Base-by-base conservation (phyloP, 2,113 vertebrate genomes). In the Rhea pennata region DNA sequence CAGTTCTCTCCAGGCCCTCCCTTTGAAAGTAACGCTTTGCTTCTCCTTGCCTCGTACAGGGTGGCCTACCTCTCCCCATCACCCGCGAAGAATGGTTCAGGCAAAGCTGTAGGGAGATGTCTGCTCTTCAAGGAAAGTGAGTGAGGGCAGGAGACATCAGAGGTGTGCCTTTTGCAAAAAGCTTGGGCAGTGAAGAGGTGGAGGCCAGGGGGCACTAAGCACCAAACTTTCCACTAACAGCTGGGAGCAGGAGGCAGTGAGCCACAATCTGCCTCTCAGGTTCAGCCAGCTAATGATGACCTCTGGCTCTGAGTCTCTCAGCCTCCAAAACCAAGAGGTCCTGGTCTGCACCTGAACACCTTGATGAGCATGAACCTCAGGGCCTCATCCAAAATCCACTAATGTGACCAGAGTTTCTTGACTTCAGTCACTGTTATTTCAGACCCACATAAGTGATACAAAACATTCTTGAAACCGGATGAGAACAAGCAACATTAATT, bases 131-230 rank as follows among this genome's bases (percentile, higher is more conserved):
- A 26, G 14, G 50, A 85, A 80, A 83, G 31, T 26, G 70, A 65
- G 14, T 0, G 12, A 88, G 22, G 44, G 50, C 36, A 77, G 46
- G 20, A 75, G n/a, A 54, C 1, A 1, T 6, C 2, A 1, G 26
- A 20, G 58, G 50, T 73, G 75, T 7, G 5, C 17, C 56, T 53
- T 22, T 40, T 56, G 51, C 12, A 20, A 48, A 26, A 20, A 40
- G 13, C 22, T 12, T 48, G 2, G 1, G 72, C 58, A 80, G n/a
- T 0, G 0, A 22, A 77, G 21, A 10, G 5, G 7, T 21, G 51
- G 16, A 56, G 53, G 36, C 71, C 10, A 27, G 14, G 36, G 6
- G 3, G 71, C 10, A 53, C 24, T 9, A 8, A 40, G 22, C 39
- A 8, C 36, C 39, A 12, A 6, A 23, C 29, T 24, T 51, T 26